Percentiles rank a stretch among this genome's conserved stretches.
phyloP scores from a whole-genome alignment of 2,888 invertebrate genomes.

The Eilema caniola region DNA sequence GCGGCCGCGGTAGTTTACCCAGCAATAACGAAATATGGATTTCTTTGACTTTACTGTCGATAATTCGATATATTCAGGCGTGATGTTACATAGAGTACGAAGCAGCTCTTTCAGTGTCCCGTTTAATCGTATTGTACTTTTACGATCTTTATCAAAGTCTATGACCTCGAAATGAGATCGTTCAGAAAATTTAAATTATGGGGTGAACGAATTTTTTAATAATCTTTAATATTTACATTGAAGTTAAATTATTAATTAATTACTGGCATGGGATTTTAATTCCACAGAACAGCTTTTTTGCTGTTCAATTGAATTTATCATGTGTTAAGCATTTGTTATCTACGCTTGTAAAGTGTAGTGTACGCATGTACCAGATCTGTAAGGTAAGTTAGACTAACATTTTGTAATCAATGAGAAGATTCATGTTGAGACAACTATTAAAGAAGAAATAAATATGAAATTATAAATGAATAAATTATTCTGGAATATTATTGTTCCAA shows the following conservation, averaged over 20 bases:
- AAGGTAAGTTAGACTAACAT: background rate
- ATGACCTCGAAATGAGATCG: background rate
- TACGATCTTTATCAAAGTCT: background rate
- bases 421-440: background rate
- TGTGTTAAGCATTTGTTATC: background rate
- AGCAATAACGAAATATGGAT: slow-evolving; percentile 58
- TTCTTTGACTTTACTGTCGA: slow-evolving; percentile 53
- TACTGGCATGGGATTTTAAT: background rate
- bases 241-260: background rate
- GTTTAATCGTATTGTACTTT: background rate
- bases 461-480: background rate
- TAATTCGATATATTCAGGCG: slow-evolving; percentile 45
- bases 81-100: slow-evolving; percentile 16
- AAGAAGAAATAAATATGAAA: background rate
- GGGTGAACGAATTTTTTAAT: background rate
- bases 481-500: background rate
- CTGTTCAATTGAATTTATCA: background rate
- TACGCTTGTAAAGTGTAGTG: background rate
- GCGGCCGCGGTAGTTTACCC: slow-evolving; percentile 83
- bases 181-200: background rate
- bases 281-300: background rate
- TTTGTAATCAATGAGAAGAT: background rate
- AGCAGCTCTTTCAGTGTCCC: slow-evolving; percentile 14
- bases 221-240: slow-evolving; percentile 1
- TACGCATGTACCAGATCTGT: background rate